phyloP scores from a whole-genome alignment of 2,113 vertebrate species.

The Typhlomys cinereus region DNA sequence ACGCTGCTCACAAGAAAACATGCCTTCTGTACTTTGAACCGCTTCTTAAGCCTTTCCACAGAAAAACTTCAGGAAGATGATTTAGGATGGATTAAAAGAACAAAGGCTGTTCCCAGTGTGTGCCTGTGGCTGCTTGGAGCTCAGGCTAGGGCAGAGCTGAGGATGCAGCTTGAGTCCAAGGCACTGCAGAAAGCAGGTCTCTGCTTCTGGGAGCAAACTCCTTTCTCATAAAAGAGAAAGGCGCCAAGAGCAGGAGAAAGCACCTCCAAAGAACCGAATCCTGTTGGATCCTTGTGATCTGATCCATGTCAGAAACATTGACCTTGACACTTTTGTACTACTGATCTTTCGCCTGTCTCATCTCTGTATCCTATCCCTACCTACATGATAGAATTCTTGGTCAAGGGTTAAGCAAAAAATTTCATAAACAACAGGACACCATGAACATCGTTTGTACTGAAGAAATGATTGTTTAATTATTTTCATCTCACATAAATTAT shows the following conservation, averaged over 20 bases:
- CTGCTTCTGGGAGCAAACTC: not conserved
- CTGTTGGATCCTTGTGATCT: not conserved
- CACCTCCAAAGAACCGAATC: not conserved
- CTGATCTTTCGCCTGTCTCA: not conserved
- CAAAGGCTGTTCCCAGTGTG: not conserved
- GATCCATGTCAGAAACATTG: not conserved
- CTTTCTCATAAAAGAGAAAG: not conserved
- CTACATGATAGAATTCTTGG: not conserved
- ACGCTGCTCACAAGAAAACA: not conserved
- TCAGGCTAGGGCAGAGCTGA: slow-evolving; percentile 39
- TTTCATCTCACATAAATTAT: not conserved
- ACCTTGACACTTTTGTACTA: not conserved
- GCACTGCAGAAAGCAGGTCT: not conserved
- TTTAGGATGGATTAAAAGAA: slow-evolving; percentile 47
- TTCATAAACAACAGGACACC: not conserved
- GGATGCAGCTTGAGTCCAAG: not conserved
- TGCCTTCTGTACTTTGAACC: not conserved
- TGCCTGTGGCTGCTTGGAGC: not conserved
- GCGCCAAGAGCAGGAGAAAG: not conserved
- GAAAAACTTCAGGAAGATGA: slow-evolving; percentile 4
- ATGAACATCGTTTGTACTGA: not conserved
- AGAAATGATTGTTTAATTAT: not conserved
- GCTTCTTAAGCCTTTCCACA: slow-evolving; percentile 23
- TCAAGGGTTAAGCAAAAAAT: not conserved
- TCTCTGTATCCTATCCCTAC: not conserved